Conservation (phyloP, 1,140 invertebrate genomes). For the Araneus ventricosus region DNA sequence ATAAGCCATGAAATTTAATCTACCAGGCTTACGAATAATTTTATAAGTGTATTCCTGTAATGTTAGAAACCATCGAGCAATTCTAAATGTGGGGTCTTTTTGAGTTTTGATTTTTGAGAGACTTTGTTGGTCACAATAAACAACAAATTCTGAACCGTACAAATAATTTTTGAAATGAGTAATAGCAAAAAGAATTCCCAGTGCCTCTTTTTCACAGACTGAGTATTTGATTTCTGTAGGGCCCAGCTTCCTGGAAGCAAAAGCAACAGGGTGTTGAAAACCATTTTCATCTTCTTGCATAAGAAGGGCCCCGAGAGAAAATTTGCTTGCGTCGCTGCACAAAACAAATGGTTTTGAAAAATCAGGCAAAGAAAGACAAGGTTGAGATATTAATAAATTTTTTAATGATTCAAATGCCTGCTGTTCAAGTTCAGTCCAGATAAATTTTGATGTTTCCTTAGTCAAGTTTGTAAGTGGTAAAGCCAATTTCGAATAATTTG, state of each 20-base stretch:
- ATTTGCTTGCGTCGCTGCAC: neutral
- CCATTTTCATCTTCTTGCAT: neutral
- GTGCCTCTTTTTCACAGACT: conserved; percentile 6
- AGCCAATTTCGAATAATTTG: conserved; percentile 78
- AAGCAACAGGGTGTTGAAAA: neutral
- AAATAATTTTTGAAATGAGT: neutral
- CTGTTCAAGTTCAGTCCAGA: neutral
- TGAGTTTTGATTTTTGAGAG: neutral
- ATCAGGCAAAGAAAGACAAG: neutral
- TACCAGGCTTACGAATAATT: conserved; percentile 13
- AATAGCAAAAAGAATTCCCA: neutral
- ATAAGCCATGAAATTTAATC: neutral
- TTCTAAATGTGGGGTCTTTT: neutral
- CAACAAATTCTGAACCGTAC: neutral
- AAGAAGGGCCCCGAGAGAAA: neutral
- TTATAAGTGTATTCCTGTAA: neutral
- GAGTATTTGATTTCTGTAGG: neutral
- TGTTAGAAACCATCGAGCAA: neutral
- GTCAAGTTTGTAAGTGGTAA: conserved; percentile 78
- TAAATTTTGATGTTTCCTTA: conserved; percentile 56
- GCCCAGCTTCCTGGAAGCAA: neutral
- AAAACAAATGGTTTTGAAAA: neutral
- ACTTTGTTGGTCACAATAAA: conserved; percentile 10
- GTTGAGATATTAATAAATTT: neutral
- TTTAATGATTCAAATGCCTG: neutral